Conservation (phyloP, 2,113 vertebrate genomes). For the Coreoperca whiteheadi region DNA sequence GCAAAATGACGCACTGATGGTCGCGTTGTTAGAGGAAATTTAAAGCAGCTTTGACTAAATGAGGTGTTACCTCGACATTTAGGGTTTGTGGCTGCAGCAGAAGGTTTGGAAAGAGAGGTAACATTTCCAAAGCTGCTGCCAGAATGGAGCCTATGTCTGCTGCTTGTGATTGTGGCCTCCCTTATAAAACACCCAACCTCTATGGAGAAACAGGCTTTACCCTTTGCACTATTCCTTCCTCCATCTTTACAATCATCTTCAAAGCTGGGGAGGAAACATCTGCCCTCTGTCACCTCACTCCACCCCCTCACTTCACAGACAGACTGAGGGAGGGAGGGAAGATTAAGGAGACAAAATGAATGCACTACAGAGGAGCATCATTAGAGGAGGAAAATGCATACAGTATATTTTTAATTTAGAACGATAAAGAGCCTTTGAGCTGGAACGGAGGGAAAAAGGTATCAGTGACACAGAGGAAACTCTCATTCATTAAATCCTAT, state of each 20-base stretch:
- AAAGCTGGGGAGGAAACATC: constrained; percentile 73
- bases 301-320: constrained; percentile 76
- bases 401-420: not conserved
- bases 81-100: constrained; percentile 31
- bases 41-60: constrained; percentile 16
- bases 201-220: constrained; percentile 19
- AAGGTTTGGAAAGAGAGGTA: constrained; percentile 26
- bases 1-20: constrained; percentile 6
- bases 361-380: not conserved
- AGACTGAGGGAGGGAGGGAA: not conserved
- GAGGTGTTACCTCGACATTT: constrained; percentile 44
- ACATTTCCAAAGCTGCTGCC: constrained; percentile 57
- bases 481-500: constrained; percentile 4
- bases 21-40: not conserved
- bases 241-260: constrained; percentile 64
- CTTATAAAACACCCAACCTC: constrained; percentile 38
- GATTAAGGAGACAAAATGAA: constrained; percentile 25
- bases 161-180: constrained; percentile 32
- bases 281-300: constrained; percentile 64
- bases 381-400: not conserved
- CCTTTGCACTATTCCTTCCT: constrained; percentile 41
- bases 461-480: constrained; percentile 16
- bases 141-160: constrained; percentile 25
- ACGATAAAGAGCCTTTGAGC: not conserved
- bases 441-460: not conserved